phyloP scores from a whole-genome alignment of 1,140 invertebrate genomes.

The Sitophilus oryzae region DNA sequence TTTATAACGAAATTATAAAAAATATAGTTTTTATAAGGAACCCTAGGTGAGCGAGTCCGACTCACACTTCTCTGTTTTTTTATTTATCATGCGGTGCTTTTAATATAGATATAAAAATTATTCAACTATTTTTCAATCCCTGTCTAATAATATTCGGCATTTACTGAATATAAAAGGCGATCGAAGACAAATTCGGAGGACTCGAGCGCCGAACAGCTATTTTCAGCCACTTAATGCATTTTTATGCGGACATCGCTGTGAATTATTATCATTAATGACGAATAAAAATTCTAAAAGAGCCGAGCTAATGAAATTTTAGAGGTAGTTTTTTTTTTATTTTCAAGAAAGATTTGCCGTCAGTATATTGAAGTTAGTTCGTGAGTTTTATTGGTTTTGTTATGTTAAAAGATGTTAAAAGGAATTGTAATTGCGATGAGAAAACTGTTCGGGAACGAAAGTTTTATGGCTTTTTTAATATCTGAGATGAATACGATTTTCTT shows the following conservation, averaged over 20 bases:
- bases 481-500: too few species aligned
- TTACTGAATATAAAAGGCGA: not conserved
- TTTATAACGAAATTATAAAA: too few species aligned
- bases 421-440: not conserved
- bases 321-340: not conserved
- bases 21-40: too few species aligned
- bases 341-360: not conserved
- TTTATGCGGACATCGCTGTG: not conserved
- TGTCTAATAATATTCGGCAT: not conserved
- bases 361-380: not conserved
- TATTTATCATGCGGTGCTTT: too few species aligned
- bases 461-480: too few species aligned
- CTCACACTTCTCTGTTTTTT: too few species aligned
- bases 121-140: too few species aligned
- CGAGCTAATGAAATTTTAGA: not conserved
- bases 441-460: too few species aligned
- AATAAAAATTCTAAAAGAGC: not conserved
- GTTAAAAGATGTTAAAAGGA: conserved; percentile 1
- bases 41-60: too few species aligned
- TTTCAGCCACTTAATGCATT: not conserved
- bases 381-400: not conserved
- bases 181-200: not conserved
- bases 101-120: too few species aligned
- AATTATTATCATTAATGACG: not conserved
- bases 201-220: not conserved